Evolutionary conservation across 1,140 invertebrate genomes (phyloP), one percentile per base, ranked within the genome.

Genomic region (Ladona fulva): DNA sequence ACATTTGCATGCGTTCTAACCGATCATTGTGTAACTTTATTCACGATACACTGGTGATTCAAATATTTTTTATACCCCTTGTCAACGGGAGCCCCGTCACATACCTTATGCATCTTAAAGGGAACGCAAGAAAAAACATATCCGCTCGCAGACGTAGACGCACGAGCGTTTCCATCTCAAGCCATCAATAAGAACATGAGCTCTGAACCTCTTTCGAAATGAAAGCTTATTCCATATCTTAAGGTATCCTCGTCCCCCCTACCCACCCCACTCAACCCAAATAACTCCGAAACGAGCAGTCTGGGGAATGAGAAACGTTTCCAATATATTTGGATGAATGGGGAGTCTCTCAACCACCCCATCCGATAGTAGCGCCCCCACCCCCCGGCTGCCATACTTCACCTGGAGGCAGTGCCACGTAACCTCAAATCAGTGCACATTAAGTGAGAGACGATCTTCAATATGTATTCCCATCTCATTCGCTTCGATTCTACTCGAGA

Each of bases 391-490:
- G 52, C 52, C 12, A 66, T 66, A 66, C 52, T 66, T 66, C 52
- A 66, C 52, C 52, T 66, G 52, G n/a, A 22, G 52, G 52, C n/a
- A 52, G 10, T 11, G 44, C 44, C 44, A 19, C 52, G 52, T 19
- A 66, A 66, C 52, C 52, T 66, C 52, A 66, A 66, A 66, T 66
- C 52, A 66, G 52, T 66, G 52, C 14, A 66, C 52, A 22, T 66
- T 66, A 66, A 66, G 52, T 66, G 52, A 66, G 52, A 52, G 44
- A 52, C 44, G 44, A 66, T 66, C 52, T 66, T 66, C 52, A 66
- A 66, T 66, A 66, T 66, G 52, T 22, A 66, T 66, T 66, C 52
- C 52, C 52, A 12, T 66, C n/a, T 66, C 52, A 22, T 66, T 22
- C 44, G 44, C 19, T 11, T 52, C 44, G 44, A 52, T 19, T 19